Evolutionary conservation across 2,888 invertebrate species (phyloP).

Genomic region (Eupithecia inturbata): DNA sequence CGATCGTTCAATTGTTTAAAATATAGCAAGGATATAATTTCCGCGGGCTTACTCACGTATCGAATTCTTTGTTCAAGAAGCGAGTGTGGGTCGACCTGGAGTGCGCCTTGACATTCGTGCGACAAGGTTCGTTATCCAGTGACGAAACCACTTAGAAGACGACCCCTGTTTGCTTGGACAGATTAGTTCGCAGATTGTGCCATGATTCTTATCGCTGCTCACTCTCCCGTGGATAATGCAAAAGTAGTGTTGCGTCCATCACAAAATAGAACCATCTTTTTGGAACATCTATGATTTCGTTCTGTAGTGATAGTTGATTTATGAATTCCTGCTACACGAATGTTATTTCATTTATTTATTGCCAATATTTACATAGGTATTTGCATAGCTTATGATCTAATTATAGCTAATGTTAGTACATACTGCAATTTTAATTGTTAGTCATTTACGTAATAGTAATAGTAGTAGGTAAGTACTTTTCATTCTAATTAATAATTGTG

Average conservation of each 20-base stretch:
- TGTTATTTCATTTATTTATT: too few relatives aligned
- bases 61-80: slow-evolving; percentile 54
- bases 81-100: slow-evolving; percentile 56
- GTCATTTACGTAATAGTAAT: too few relatives aligned
- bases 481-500: too few relatives aligned
- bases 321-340: not conserved
- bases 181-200: slow-evolving; percentile 29
- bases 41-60: slow-evolving; percentile 40
- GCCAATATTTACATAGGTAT: too few relatives aligned
- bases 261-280: not conserved
- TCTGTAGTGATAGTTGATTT: not conserved
- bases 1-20: slow-evolving; percentile 41
- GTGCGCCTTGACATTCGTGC: slow-evolving; percentile 58
- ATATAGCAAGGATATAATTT: slow-evolving; percentile 41
- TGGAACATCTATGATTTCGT: not conserved
- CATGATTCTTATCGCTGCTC: slow-evolving; percentile 30
- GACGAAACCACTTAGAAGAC: slow-evolving; percentile 18
- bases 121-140: slow-evolving; percentile 41
- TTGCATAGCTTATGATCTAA: too few relatives aligned
- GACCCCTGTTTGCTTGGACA: slow-evolving; percentile 19
- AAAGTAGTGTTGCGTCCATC: slow-evolving; percentile 20
- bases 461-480: too few relatives aligned
- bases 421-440: too few relatives aligned
- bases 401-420: too few relatives aligned
- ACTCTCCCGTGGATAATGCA: slow-evolving; percentile 22